Percentiles rank a stretch among this genome's conserved stretches.
phyloP scores from a whole-genome alignment of 2,888 invertebrate species.

The Lepetodrilus schrolli region DNA sequence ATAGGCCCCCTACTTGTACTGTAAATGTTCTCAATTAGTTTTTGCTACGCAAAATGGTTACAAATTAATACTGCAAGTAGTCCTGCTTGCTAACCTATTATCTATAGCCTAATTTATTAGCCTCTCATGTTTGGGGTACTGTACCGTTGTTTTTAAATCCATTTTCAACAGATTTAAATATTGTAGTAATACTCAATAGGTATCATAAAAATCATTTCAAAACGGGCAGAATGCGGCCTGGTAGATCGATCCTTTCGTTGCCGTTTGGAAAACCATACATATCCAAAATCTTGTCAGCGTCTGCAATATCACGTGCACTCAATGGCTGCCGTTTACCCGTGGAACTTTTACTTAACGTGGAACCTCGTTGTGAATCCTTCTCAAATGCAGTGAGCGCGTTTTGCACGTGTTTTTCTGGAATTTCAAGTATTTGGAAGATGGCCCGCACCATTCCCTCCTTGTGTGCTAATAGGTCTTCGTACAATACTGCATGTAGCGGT shows the following conservation, averaged over 20 bases:
- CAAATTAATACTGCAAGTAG: too few species aligned
- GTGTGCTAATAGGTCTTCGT: conserved; percentile 42
- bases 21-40: too few species aligned
- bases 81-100: too few species aligned
- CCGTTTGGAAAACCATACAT: conserved; percentile 35
- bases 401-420: conserved; percentile 34
- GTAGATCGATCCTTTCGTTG: background rate
- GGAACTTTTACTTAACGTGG: conserved; percentile 4
- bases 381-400: conserved; percentile 38
- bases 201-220: too few species aligned
- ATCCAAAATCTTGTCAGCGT: conserved; percentile 31
- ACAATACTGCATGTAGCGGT: conserved; percentile 33
- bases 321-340: background rate
- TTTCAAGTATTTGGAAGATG: conserved; percentile 37
- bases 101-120: too few species aligned
- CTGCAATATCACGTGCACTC: background rate
- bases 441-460: conserved; percentile 24
- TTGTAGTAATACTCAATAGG: too few species aligned
- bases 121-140: too few species aligned
- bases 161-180: too few species aligned
- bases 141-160: too few species aligned
- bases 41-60: too few species aligned
- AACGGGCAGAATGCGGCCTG: background rate
- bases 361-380: conserved; percentile 39
- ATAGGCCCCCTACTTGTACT: too few species aligned